Conservation (phyloP, 2,888 invertebrate species). For the Germaria angustata region DNA sequence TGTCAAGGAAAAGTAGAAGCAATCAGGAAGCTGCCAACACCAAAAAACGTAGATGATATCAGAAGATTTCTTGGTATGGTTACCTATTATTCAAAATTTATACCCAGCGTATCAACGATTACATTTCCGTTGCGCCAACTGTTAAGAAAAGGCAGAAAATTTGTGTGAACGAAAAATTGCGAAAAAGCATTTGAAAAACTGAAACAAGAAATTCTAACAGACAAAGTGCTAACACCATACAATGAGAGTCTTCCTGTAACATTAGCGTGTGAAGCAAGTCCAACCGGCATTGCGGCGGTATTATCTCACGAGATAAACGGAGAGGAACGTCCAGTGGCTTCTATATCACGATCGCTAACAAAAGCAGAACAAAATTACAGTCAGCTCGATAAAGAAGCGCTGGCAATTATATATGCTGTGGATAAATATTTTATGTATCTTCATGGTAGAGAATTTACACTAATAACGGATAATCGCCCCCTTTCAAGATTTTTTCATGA, state of each 20-base stretch:
- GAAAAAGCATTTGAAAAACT: conserved; percentile 39
- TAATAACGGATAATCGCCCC: not conserved
- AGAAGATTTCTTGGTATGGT: conserved; percentile 21
- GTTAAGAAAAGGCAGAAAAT: conserved; percentile 12
- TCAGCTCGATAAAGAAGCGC: not conserved
- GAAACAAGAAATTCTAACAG: conserved; percentile 36
- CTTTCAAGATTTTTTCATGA: not conserved
- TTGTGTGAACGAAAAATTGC: conserved; percentile 20
- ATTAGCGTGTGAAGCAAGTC: conserved; percentile 1
- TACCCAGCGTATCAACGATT: conserved; percentile 33
- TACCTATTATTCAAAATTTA: conserved; percentile 34
- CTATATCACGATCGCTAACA: not conserved
- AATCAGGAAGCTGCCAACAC: not conserved
- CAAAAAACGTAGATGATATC: not conserved
- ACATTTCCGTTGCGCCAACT: conserved; percentile 17
- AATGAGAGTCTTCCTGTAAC: not conserved
- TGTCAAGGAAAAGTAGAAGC: not conserved
- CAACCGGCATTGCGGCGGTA: no score
- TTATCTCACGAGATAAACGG: no score
- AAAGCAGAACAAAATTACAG: not conserved
- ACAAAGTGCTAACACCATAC: conserved; percentile 22
- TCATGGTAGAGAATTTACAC: not conserved
- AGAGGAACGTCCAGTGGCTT: not conserved
- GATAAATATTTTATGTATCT: not conserved
- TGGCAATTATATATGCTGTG: not conserved